These are phyloP conservation scores for Proales similis DNA, from an alignment of 1,140 invertebrate species.

Conservation along the genomic window DNA sequence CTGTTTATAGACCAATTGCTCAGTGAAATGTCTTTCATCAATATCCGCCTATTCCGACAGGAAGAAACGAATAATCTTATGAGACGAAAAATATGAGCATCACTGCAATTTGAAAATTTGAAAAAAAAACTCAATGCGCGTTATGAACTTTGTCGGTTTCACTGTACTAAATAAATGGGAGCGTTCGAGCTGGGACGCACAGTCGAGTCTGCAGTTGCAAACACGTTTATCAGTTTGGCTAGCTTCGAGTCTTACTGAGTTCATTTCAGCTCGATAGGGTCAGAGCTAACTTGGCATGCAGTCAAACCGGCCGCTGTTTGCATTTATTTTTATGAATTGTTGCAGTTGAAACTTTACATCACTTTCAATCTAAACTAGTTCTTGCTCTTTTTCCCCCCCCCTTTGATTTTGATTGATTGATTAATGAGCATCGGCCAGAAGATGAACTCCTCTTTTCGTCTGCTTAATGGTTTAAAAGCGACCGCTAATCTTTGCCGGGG, in stretches of 20 bases:
- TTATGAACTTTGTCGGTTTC: background rate
- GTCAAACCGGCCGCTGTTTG: too few relatives aligned
- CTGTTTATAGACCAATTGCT: slow-evolving; percentile 6
- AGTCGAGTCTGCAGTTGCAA: slow-evolving; percentile 5
- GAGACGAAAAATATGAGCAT: slow-evolving; percentile 37
- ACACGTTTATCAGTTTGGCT: background rate
- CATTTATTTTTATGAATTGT: too few relatives aligned
- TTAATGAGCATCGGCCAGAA: background rate
- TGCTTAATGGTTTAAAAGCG: background rate
- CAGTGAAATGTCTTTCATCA: slow-evolving; percentile 17
- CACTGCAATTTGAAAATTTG: slow-evolving; percentile 19
- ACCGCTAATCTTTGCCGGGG: background rate
- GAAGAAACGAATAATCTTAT: too few relatives aligned
- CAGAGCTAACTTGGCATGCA: background rate
- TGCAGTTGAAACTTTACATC: too few relatives aligned
- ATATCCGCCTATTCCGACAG: too few relatives aligned
- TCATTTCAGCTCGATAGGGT: too few relatives aligned
- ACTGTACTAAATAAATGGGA: background rate
- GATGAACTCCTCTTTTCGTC: background rate
- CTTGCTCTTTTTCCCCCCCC: background rate
- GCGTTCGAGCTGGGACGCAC: background rate
- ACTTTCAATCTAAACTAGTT: background rate
- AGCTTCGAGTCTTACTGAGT: background rate
- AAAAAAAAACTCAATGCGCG: background rate
- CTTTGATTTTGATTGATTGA: background rate